phyloP scores from a whole-genome alignment of 1,140 invertebrate species.

The Drosophila oshimai region DNA sequence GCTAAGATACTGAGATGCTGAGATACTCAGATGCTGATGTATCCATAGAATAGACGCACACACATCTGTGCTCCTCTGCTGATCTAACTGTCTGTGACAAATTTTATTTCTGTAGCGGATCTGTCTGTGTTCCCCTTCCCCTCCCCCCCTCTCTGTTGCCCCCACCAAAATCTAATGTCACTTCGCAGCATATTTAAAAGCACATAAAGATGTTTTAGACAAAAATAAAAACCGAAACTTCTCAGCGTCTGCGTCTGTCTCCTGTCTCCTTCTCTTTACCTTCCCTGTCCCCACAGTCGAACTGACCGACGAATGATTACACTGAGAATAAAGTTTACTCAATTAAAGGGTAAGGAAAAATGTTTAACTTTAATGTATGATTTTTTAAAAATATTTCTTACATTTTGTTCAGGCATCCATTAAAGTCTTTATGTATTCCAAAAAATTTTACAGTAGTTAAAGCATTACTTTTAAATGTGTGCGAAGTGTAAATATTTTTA shows the following conservation, averaged over 20 bases:
- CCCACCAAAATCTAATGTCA: conserved; percentile 68
- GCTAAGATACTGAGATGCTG: conserved; percentile 33
- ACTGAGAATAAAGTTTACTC: neutral
- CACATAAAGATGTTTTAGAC: conserved; percentile 80
- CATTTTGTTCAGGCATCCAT: no score
- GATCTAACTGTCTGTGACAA: conserved; percentile 79
- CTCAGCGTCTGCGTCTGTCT: conserved; percentile 25
- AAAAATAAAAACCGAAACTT: conserved; percentile 64
- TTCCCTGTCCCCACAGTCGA: conserved; percentile 10
- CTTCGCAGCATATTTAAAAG: conserved; percentile 80
- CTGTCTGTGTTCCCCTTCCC: conserved; percentile 52
- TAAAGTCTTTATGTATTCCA: no score
- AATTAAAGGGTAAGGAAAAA: neutral
- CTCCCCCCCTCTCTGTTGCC: neutral
- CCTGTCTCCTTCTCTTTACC: no score
- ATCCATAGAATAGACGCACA: conserved; percentile 35
- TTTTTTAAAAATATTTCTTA: no score
- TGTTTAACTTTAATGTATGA: no score
- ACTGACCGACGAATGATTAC: conserved; percentile 42
- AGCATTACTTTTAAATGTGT: no score
- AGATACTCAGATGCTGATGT: conserved; percentile 27
- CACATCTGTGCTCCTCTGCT: conserved; percentile 32
- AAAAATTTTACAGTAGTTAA: no score
- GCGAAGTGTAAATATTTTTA: no score
- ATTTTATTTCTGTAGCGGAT: conserved; percentile 78